phyloP scores from a whole-genome alignment of 23 tunicate genomes.

The Styela clava region DNA sequence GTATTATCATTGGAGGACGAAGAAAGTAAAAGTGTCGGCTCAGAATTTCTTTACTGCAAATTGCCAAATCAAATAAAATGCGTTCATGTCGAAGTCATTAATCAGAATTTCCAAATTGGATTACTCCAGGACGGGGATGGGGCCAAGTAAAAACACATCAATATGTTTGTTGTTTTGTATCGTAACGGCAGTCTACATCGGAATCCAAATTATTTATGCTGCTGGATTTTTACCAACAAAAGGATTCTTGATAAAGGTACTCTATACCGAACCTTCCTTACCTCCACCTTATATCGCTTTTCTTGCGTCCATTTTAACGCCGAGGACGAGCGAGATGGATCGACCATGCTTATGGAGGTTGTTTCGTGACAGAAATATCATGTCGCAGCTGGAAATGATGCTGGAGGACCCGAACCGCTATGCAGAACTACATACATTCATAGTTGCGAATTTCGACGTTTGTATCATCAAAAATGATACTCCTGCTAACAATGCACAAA shows the following conservation, averaged over 20 bases:
- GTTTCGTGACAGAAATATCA: slow-evolving; percentile 4
- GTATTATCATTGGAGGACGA: no score
- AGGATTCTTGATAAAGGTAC: not conserved
- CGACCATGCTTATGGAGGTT: slow-evolving; percentile 29
- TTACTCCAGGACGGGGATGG: no score
- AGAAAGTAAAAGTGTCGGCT: no score
- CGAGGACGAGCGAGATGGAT: slow-evolving; percentile 1
- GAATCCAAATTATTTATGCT: slow-evolving; percentile 4
- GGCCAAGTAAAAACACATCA: not conserved
- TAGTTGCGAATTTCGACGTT: not conserved
- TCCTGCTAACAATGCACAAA: not conserved
- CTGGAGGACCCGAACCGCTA: not conserved
- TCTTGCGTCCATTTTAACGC: slow-evolving; percentile 30
- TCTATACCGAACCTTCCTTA: not conserved
- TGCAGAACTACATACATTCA: not conserved
- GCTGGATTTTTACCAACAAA: not conserved
- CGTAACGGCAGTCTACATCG: not conserved
- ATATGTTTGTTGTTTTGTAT: not conserved
- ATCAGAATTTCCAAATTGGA: no score
- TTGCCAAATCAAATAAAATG: no score
- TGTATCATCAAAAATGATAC: not conserved
- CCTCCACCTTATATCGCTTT: slow-evolving; percentile 22
- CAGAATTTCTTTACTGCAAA: no score
- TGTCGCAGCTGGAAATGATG: slow-evolving; percentile 16
- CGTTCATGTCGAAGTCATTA: no score